Evolutionary conservation across 92 coral and sea anemone genomes (phyloP), one percentile per base, ranked within the genome.

Genomic region (Phenganax marumi): DNA sequence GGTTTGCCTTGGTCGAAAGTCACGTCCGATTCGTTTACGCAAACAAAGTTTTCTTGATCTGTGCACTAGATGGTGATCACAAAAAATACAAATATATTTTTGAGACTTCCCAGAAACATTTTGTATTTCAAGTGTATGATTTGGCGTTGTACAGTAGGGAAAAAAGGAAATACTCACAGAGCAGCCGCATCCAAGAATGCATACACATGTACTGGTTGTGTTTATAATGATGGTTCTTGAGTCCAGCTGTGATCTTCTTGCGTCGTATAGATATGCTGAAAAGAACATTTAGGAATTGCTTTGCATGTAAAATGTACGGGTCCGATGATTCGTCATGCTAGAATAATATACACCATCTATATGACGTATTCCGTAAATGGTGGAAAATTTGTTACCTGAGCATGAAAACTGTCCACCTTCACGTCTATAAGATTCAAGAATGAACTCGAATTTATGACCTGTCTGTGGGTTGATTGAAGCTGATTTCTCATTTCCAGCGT

Each of bases 381-480:
- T 5, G 65, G 21, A 58, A 16, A 58, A 11, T 0, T 66, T n/a
- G 7, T 72, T 90, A 95, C 98, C 97, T 17, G 85, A 55, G 76
- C 98, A 95, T 66, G 74, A 92, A 84, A 92, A 85, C 68, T 85
- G 85, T 11, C 97, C 95, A 6, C 97, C 98, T 72, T 88, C 68
- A 76, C 82, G 47, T 25, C 82, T 74, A 48, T 90, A 93, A 3
- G 98, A 97, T 62, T 90, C 90, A 24, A 94, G 85, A 33, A 71
- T 78, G 76, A 94, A 94, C 77, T 79, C 77, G 52, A 92, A 94
- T 19, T 84, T 51, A 83, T 88, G 94, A n/a, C 90, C 90, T 12
- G 90, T 89, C 85, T 93, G 97, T 17, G 97, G 97, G 80, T 93
- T 93, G 76, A 93, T 90, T 60, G 97, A 92, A 50, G 93, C 84